Percentiles rank a stretch among this genome's conserved stretches.
phyloP scores from a whole-genome alignment of 92 coral and sea anemone genomes.

The Epizoanthus rinbou region DNA sequence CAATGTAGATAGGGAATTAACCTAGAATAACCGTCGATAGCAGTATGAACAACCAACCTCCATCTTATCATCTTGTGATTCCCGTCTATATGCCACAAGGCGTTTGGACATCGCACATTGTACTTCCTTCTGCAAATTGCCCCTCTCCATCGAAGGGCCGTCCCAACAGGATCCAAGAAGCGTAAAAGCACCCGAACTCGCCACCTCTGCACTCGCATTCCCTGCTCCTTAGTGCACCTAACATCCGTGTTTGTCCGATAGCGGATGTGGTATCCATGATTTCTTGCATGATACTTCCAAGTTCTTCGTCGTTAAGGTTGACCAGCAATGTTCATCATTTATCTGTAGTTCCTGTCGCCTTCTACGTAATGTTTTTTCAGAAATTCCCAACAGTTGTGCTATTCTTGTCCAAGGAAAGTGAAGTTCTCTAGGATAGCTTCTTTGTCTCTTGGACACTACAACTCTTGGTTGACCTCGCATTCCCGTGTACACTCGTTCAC shows the following conservation, averaged over 20 bases:
- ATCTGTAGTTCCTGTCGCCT: constrained; percentile 48
- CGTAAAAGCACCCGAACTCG: constrained; percentile 13
- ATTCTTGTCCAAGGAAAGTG: constrained; percentile 51
- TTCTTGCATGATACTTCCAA: constrained; percentile 40
- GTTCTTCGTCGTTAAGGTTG: constrained; percentile 40
- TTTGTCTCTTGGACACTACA: constrained; percentile 59
- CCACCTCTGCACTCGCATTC: constrained; percentile 39
- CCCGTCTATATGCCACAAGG: constrained; percentile 45
- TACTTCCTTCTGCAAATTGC: constrained; percentile 46
- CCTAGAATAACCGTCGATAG: constrained; percentile 47
- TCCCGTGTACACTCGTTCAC: constrained; percentile 62
- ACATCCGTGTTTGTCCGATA: constrained; percentile 48
- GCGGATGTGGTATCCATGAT: constrained; percentile 43
- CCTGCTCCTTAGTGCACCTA: constrained; percentile 51
- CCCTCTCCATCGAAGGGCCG: constrained; percentile 50
- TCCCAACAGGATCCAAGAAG: constrained; percentile 43
- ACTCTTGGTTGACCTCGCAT: constrained; percentile 66
- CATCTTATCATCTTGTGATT: constrained; percentile 50
- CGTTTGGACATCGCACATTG: constrained; percentile 50
- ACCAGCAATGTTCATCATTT: constrained; percentile 36
- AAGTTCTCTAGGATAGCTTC: constrained; percentile 46
- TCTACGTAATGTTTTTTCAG: constrained; percentile 12
- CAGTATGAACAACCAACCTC: constrained; percentile 46
- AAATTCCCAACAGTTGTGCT: constrained; percentile 42
- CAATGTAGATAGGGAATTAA: constrained; percentile 37